Base-by-base conservation (phyloP, 2,888 invertebrate genomes). In the Crocallis elinguaria region DNA sequence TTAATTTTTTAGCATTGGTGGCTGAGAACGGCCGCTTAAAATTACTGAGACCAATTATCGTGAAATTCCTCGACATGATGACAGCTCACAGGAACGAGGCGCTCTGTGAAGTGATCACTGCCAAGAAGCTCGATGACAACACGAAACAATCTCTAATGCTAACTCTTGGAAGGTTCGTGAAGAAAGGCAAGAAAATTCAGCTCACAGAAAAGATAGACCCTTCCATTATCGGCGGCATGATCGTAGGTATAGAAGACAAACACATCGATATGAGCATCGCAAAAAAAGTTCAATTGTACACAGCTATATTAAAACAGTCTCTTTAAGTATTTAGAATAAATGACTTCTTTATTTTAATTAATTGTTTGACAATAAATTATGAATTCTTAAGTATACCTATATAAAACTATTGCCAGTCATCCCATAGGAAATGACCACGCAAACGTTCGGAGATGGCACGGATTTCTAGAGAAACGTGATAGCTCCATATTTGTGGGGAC, bases 1-100 rank as follows among this genome's bases (percentile, higher is more conserved):
- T 56, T 0, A 88, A 88, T 56, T 88, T 89, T 55, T 62, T 88
- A 39, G 64, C 55, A 0, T 1, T 86, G 0, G 87, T 88, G 1
- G 86, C 88, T 32, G 86, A 88, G 66, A 89, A 89, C 49, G 85
- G 85, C 1, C 77, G 89, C 6, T 57, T 89, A 11, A 88, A 85
- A 60, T 54, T 72, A 49, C 66, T 88, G 9, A 67, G 67, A 27
- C 76, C 76, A 16, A 88, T 89, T 74, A 79, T 88, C 19, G 77
- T 33, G 7, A 71, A 82, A 73, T 88, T 82, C 55, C 65, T 77
- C 0, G 49, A 66, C 0, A 77, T 88, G 0, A 88, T 89, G 89
- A 79, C 83, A 3, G 88, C 88, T 0, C 86, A 89, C 49, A 78
- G 85, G 27, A 86, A 88, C 12, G 82, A 87, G 38, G 83, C 84